These are phyloP conservation scores for Steinernema hermaphroditum DNA, from an alignment of 2,888 invertebrate species.

Conservation along the genomic window DNA sequence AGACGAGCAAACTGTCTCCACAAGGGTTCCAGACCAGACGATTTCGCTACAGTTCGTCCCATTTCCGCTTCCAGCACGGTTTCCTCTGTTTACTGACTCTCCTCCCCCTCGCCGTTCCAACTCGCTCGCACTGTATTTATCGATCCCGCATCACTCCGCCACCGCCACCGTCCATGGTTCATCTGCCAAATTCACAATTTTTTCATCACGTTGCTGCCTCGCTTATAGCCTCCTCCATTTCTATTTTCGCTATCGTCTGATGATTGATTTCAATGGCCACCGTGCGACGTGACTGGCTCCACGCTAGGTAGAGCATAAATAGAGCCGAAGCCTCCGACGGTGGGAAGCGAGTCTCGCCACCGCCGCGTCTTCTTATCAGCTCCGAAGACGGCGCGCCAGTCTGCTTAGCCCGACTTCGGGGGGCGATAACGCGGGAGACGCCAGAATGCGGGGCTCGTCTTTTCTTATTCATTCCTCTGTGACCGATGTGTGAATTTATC, in stretches of 20 bases:
- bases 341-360: background rate
- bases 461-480: background rate
- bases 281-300: background rate
- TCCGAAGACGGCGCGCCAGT: background rate
- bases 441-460: background rate
- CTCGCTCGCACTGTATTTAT: background rate
- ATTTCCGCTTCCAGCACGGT: no score
- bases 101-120: background rate
- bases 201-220: background rate
- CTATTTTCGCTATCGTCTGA: background rate
- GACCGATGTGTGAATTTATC: background rate
- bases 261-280: background rate
- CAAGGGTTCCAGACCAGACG: no score
- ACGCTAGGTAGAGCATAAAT: background rate
- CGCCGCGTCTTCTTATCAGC: slow-evolving; percentile 19
- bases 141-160: slow-evolving; percentile 5
- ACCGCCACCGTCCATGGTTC: background rate
- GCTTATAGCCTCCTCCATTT: background rate
- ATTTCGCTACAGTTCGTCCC: no score
- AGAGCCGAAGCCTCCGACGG: background rate
- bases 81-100: background rate
- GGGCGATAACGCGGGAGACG: background rate
- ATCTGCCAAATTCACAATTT: background rate
- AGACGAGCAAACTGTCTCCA: no score
- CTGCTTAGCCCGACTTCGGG: background rate